Base-by-base conservation (phyloP, 2,797 vertebrate genomes). In the Scolopax rusticola region DNA sequence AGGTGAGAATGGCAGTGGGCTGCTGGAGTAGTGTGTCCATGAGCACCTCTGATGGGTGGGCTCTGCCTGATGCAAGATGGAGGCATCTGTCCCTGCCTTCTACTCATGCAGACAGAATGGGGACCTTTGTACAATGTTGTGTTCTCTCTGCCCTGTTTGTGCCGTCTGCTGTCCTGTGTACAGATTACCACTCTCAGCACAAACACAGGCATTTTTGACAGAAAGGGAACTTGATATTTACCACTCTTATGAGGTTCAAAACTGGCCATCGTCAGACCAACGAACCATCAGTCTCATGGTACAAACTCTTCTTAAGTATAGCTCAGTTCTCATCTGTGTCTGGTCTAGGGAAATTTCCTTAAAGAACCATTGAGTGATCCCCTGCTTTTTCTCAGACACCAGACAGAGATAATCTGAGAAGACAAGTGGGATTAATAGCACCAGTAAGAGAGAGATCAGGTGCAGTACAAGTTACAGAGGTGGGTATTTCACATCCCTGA, bases 331-430 rank as follows among this genome's bases (percentile, higher is more conserved):
- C 41, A 47, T 36, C 68, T 75, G 33, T 60, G 45, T 16, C 50
- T 75, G 57, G 21, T 32, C 24, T 9, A 15, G 50, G n/a, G 43
- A 73, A 81, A 38, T 81, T 50, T 61, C 77, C 50, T 90, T 65
- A 21, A 75, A 61, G 24, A 71, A 19, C 32, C 6, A 18, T 76
- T 61, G 23, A 56, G 15, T 61, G 27, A 33, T n/a, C 45, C 11
- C 14, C 23, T 70, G 54, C n/a, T 68, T 64, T 21, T 19, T 5
- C 28, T 67, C 30, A 45, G 0, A 13, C 0, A 0, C 70, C 56
- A 77, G 28, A 15, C 32, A 60, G 43, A 50, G 84, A 68, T 56
- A 32, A 32, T 63, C 57, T 32, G 81, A 91, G 45, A 33, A 85
- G 68, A 45, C 38, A 54, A 33, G 6, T 32, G 68, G 64, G 45